Evolutionary conservation across 2,888 invertebrate species (phyloP).

Genomic region (Drosophila borealis): DNA sequence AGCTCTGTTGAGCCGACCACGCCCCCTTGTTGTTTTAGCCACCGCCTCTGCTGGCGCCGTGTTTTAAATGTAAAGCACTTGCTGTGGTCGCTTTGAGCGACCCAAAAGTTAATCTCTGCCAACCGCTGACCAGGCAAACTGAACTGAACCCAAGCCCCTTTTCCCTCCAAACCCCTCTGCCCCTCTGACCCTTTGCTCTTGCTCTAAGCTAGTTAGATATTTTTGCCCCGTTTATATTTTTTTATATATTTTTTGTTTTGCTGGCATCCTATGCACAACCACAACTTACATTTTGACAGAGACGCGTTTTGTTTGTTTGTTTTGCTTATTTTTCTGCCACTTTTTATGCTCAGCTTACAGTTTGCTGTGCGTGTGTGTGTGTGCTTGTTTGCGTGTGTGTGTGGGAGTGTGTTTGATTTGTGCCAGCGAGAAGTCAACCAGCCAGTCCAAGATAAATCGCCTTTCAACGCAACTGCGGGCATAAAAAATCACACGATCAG

Average conservation of each 20-base stretch:
- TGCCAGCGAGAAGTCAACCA: conserved; percentile 63
- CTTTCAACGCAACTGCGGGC: conserved; percentile 77
- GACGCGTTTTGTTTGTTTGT: conserved; percentile 62
- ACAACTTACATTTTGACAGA: conserved; percentile 73
- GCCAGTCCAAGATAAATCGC: conserved; percentile 79
- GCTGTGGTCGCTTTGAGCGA: conserved; percentile 80
- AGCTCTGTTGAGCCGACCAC: conserved; percentile 60
- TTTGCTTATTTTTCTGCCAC: conserved; percentile 69
- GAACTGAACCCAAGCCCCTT: neutral
- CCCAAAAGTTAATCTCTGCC: conserved; percentile 81
- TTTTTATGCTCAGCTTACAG: conserved; percentile 61
- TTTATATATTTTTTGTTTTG: conserved; percentile 2
- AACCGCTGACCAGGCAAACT: conserved; percentile 72
- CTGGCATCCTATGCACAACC: conserved; percentile 49
- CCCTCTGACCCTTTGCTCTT: neutral
- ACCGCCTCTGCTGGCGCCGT: conserved; percentile 38
- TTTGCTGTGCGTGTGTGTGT: conserved; percentile 11
- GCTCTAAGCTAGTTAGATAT: conserved; percentile 59
- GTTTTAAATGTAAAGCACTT: conserved; percentile 79
- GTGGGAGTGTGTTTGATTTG: conserved; percentile 55
- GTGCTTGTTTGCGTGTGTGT: conserved; percentile 29
- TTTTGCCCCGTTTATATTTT: conserved; percentile 40
- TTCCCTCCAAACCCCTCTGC: conserved; percentile 1
- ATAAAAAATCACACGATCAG: conserved; percentile 82
- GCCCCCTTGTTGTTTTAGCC: conserved; percentile 20